A percentile compares a stretch with the other conserved stretches of the same genome.
Conservation (phyloP, 2,113 vertebrate species). For the Thalassoma bifasciatum region DNA sequence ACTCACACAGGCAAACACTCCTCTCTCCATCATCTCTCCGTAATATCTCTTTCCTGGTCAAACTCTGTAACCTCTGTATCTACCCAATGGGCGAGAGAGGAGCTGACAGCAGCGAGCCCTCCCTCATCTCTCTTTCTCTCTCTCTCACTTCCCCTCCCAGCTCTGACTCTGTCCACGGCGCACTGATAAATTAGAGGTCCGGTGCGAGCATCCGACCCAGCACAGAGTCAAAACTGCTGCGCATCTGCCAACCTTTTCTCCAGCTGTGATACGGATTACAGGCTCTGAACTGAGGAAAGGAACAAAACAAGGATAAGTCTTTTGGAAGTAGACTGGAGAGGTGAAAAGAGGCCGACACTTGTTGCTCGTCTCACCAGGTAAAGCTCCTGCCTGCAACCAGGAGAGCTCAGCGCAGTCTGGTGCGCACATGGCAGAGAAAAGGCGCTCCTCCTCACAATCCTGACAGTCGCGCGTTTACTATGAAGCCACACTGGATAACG, state of each 20-base stretch:
- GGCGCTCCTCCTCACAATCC: constrained; percentile 58
- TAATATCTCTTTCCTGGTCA: constrained; percentile 66
- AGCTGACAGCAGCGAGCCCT: constrained; percentile 74
- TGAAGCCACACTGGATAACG: constrained; percentile 58
- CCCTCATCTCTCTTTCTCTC: constrained; percentile 65
- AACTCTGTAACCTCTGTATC: constrained; percentile 77
- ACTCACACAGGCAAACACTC: constrained; percentile 17
- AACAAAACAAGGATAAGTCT: constrained; percentile 17
- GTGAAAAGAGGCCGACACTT: constrained; percentile 36
- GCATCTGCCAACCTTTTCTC: constrained; percentile 20
- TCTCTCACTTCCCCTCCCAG: constrained; percentile 45
- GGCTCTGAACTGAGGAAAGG: background rate
- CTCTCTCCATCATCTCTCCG: constrained; percentile 58
- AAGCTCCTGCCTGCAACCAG: constrained; percentile 36
- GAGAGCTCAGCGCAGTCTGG: constrained; percentile 35
- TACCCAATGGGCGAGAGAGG: constrained; percentile 83
- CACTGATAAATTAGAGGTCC: constrained; percentile 75
- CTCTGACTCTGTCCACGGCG: constrained; percentile 68
- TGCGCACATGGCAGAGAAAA: constrained; percentile 77
- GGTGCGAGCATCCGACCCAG: constrained; percentile 64
- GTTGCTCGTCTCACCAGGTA: constrained; percentile 58
- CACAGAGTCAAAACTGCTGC: constrained; percentile 42
- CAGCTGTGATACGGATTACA: constrained; percentile 17
- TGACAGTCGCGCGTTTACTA: constrained; percentile 63
- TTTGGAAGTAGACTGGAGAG: background rate